A percentile compares a stretch with the other conserved stretches of the same genome.
Conservation (phyloP, 2,797 vertebrate genomes). For the Hapalemur alaotrensis region DNA sequence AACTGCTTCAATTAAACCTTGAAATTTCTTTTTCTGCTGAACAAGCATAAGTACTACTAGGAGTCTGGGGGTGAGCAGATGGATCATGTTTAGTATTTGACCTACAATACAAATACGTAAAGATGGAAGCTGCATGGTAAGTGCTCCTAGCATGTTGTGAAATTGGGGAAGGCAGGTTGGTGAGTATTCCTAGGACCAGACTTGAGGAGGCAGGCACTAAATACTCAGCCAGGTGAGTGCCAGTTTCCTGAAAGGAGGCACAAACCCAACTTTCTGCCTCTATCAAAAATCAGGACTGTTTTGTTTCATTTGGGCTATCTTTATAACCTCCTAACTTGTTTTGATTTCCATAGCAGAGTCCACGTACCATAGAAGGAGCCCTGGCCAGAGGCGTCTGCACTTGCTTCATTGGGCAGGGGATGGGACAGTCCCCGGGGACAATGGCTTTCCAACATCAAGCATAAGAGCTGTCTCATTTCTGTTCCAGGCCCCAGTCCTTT, state of each 20-base stretch:
- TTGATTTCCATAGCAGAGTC: constrained; percentile 9
- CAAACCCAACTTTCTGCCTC: not conserved
- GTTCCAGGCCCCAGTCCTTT: constrained; percentile 2
- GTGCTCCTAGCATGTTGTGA: not conserved
- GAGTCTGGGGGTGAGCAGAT: not conserved
- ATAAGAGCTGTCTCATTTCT: not conserved
- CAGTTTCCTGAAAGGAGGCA: not conserved
- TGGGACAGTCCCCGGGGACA: not conserved
- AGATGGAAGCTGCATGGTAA: not conserved
- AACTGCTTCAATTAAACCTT: constrained; percentile 1
- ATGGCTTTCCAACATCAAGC: not conserved
- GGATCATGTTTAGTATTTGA: not conserved
- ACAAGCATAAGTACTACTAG: not conserved
- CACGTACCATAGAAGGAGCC: not conserved
- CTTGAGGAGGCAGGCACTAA: not conserved
- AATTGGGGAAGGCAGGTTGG: not conserved
- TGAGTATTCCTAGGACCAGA: not conserved
- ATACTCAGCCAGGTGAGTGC: not conserved
- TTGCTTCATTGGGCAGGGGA: not conserved
- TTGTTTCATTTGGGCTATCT: not conserved
- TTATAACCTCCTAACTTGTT: not conserved
- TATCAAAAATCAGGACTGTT: not conserved
- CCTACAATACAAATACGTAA: not conserved
- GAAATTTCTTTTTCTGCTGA: not conserved
- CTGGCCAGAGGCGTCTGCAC: not conserved